Evolutionary conservation across 1,140 invertebrate genomes (phyloP), one percentile per base, ranked within the genome.

Genomic region (Laodelphax striatellus): DNA sequence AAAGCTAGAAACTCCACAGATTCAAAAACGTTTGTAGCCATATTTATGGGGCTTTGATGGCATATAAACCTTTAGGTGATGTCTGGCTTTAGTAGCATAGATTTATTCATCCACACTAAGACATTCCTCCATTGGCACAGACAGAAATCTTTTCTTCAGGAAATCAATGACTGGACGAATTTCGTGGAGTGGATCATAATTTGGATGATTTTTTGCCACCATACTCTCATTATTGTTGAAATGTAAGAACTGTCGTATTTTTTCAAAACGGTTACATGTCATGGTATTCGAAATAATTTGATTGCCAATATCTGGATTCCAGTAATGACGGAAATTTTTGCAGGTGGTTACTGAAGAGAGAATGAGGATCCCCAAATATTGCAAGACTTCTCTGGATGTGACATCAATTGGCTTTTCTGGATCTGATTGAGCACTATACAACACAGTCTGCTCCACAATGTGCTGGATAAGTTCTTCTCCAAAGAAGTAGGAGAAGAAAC

Each of bases 321-420:
- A 71, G 62, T 67, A 69, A 28, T 58, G 46, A 56, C 68, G 66
- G 9, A 55, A 65, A 59, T 70, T 72, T 56, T 68, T 67, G 64
- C 68, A 69, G 63, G 66, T 61, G 62, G 70, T 63, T 72, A 58
- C 57, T 68, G 72, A 57, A 66, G 71, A 63, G 28, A 31, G 28
- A 67, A 68, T 61, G 19, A n/a, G 19, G 19, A 72, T 71, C 50
- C 70, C 70, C 61, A 70, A 64, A 60, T 60, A 67, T 61, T 59
- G 63, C 69, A 43, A 64, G 43, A 57, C 43, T 65, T 65, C 57
- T 57, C 57, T 57, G 64, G 65, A 9, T 64, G 57, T 16, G 42
- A 55, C 59, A 62, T 65, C 60, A 73, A 70, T 2, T 22, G 22
- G 44, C 28, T 31, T 52, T 10, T 22, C 28, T 14, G 57, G 57